phyloP scores from a whole-genome alignment of 2,113 vertebrate genomes.

The Anolis carolinensis region DNA sequence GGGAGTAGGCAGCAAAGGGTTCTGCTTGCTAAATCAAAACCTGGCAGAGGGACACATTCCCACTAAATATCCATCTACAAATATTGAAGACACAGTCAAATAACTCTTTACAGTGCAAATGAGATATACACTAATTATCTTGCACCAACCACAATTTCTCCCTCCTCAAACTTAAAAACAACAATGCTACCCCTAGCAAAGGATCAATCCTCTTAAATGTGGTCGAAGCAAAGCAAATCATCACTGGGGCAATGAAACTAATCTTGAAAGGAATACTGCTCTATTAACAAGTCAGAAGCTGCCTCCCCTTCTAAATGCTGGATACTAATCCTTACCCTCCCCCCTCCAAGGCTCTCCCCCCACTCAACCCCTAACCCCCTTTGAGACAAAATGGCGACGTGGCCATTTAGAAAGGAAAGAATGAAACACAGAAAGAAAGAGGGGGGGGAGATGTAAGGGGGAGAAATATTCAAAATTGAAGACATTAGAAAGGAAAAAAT shows the following conservation, averaged over 20 bases:
- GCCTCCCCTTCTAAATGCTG: neutral
- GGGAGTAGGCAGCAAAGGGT: neutral
- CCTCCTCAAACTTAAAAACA: neutral
- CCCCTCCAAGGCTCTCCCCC: neutral
- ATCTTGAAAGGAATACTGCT: neutral
- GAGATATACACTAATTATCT: neutral
- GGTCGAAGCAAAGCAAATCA: neutral
- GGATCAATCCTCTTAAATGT: neutral
- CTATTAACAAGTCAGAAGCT: neutral
- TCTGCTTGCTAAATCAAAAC: neutral
- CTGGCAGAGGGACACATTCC: neutral
- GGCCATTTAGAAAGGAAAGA: slow-evolving; percentile 56
- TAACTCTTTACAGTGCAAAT: neutral
- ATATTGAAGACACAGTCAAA: neutral
- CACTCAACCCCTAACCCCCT: slow-evolving; percentile 57
- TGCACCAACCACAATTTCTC: neutral
- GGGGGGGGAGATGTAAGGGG: neutral
- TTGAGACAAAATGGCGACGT: slow-evolving; percentile 78
- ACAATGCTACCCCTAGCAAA: neutral
- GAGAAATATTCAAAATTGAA: no score
- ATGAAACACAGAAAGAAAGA: neutral
- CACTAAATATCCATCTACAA: neutral
- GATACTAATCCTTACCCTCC: neutral
- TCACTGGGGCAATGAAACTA: neutral
- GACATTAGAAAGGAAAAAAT: slow-evolving; percentile 36